Evolutionary conservation across 2,797 vertebrate genomes (phyloP).

Genomic region (Ambastaia sidthimunki): DNA sequence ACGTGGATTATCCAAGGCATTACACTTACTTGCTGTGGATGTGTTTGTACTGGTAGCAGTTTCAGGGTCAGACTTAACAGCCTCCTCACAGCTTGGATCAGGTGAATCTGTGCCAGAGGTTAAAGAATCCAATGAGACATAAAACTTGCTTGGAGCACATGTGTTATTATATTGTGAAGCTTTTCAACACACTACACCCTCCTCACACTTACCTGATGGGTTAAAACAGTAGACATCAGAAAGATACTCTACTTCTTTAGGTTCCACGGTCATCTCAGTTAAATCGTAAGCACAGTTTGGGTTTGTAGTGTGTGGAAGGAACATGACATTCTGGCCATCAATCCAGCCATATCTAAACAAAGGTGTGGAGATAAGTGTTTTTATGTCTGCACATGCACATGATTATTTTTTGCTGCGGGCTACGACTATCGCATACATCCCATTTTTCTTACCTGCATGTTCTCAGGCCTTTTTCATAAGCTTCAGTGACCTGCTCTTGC

Average conservation of each 20-base stretch:
- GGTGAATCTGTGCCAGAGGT: slow-evolving; percentile 23
- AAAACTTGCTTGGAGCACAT: neutral
- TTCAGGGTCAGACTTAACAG: slow-evolving; percentile 24
- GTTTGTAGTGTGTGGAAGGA: slow-evolving; percentile 74
- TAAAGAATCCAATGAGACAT: neutral
- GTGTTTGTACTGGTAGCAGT: neutral
- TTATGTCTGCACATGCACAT: slow-evolving; percentile 14
- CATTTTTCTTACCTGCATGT: slow-evolving; percentile 80
- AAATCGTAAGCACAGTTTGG: slow-evolving; percentile 75
- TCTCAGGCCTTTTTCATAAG: slow-evolving; percentile 74
- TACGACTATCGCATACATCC: neutral
- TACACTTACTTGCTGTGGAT: slow-evolving; percentile 24
- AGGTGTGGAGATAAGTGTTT: slow-evolving; percentile 2
- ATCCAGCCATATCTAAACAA: slow-evolving; percentile 80
- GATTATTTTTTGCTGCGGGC: slow-evolving; percentile 14
- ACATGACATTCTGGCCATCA: slow-evolving; percentile 69
- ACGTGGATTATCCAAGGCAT: neutral
- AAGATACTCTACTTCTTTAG: slow-evolving; percentile 61
- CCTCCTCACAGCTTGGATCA: slow-evolving; percentile 60
- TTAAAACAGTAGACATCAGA: slow-evolving; percentile 83
- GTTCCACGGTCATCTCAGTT: slow-evolving; percentile 71
- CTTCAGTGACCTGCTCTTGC: slow-evolving; percentile 71
- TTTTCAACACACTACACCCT: neutral
- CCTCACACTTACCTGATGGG: slow-evolving; percentile 71
- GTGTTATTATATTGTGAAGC: neutral